A percentile compares a stretch with the other conserved stretches of the same genome.
Evolutionary conservation across 2,113 vertebrate species (phyloP).

Genomic region (Hemichromis elongatus): DNA sequence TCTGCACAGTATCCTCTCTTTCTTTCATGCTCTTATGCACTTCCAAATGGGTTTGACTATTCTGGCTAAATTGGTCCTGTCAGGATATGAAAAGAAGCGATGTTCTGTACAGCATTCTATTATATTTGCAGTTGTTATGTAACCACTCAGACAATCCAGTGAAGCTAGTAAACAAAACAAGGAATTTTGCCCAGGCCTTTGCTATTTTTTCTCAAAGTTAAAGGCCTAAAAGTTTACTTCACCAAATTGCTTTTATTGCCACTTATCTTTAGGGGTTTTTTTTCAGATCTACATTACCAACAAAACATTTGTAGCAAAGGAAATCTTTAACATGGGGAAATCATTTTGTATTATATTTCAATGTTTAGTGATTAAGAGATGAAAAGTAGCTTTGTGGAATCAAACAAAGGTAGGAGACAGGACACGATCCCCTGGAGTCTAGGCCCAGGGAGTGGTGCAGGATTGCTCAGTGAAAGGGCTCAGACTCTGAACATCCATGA

Average conservation of each 20-base stretch:
- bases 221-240: not conserved
- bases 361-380: not conserved
- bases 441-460: not conserved
- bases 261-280: not conserved
- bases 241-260: not conserved
- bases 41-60: not conserved
- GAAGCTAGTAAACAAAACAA: not conserved
- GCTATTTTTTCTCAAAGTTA: not conserved
- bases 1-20: not conserved
- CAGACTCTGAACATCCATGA: not conserved
- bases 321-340: not conserved
- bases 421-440: not conserved
- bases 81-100: not conserved
- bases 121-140: not conserved
- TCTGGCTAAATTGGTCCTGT: slow-evolving; percentile 3
- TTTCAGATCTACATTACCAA: not conserved
- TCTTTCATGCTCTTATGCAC: not conserved
- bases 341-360: not conserved
- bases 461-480: not conserved
- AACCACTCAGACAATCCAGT: not conserved
- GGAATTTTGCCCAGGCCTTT: not conserved
- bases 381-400: not conserved
- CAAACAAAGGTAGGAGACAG: not conserved
- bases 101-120: not conserved
- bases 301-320: not conserved